These are phyloP conservation scores for Pachymerium ferrugineum DNA, from an alignment of 2,888 invertebrate genomes.

Conservation along the genomic window DNA sequence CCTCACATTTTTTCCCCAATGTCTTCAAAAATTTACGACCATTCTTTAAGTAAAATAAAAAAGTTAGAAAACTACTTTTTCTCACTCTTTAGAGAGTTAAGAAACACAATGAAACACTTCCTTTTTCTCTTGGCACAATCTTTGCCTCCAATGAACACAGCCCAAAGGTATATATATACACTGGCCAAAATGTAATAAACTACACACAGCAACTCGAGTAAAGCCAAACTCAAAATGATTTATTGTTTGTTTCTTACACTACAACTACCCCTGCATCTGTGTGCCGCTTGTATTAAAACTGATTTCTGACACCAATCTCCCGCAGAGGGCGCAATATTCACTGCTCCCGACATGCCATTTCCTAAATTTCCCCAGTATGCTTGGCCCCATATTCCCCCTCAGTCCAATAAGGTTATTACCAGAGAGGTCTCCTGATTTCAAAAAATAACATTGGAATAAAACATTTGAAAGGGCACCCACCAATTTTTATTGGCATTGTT, in stretches of 20 bases:
- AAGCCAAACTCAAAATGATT: slow-evolving; percentile 17
- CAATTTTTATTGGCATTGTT: slow-evolving; percentile 3
- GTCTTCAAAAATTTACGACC: too few relatives aligned
- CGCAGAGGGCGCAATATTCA: background rate
- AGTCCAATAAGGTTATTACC: too few relatives aligned
- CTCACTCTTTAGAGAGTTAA: background rate
- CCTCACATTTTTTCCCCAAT: too few relatives aligned
- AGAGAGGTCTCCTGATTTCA: too few relatives aligned
- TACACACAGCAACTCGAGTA: background rate
- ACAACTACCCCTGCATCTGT: background rate
- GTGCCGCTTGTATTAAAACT: background rate
- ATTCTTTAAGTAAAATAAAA: too few relatives aligned
- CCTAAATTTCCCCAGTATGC: too few relatives aligned
- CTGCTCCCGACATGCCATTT: too few relatives aligned
- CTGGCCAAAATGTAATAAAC: slow-evolving; percentile 14
- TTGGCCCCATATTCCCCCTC: too few relatives aligned
- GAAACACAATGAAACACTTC: slow-evolving; percentile 12
- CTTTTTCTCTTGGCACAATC: background rate
- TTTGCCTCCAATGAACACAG: background rate
- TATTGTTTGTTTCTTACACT: slow-evolving; percentile 22
- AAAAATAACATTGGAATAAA: slow-evolving; percentile 1
- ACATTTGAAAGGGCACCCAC: background rate
- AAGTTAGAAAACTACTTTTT: background rate
- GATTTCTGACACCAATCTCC: background rate
- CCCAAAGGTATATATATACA: slow-evolving; percentile 7